These are phyloP conservation scores for Melanostoma mellinum DNA, from an alignment of 2,888 invertebrate species.

Conservation along the genomic window DNA sequence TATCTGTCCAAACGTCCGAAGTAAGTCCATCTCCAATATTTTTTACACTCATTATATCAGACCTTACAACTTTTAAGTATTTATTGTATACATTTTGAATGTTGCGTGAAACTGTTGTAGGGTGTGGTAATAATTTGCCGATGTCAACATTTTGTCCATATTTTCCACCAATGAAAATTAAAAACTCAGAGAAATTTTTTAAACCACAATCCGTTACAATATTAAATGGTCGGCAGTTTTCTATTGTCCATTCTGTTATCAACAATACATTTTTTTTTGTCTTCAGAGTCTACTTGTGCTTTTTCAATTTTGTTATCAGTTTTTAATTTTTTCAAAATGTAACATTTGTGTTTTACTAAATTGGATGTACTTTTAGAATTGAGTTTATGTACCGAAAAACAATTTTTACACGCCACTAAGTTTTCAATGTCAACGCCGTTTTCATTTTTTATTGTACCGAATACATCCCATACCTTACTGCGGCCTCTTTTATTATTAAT, in stretches of 20 bases:
- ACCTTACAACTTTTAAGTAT: too few relatives aligned
- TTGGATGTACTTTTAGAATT: too few relatives aligned
- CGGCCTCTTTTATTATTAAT: constrained; percentile 50
- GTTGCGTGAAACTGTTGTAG: constrained; percentile 19
- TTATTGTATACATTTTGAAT: neutral
- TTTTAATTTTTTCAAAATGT: too few relatives aligned
- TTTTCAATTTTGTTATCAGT: too few relatives aligned
- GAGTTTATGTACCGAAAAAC: too few relatives aligned
- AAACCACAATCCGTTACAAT: constrained; percentile 37
- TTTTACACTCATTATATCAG: constrained; percentile 23
- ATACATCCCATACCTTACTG: constrained; percentile 52
- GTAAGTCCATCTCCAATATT: constrained; percentile 63
- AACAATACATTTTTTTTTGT: constrained; percentile 32
- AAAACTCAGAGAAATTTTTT: constrained; percentile 36
- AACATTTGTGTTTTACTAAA: too few relatives aligned
- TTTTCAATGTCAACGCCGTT: constrained; percentile 24
- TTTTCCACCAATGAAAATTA: constrained; percentile 38
- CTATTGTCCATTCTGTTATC: constrained; percentile 35
- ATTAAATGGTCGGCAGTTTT: constrained; percentile 39
- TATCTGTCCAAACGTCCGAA: constrained; percentile 67
- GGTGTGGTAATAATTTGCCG: constrained; percentile 31
- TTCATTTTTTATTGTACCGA: constrained; percentile 48
- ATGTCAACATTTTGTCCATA: constrained; percentile 41
- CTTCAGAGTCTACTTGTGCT: constrained; percentile 19
- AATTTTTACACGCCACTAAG: neutral